A percentile compares a stretch with the other conserved stretches of the same genome.
phyloP scores from a whole-genome alignment of 2,113 vertebrate genomes.

The Clarias gariepinus region DNA sequence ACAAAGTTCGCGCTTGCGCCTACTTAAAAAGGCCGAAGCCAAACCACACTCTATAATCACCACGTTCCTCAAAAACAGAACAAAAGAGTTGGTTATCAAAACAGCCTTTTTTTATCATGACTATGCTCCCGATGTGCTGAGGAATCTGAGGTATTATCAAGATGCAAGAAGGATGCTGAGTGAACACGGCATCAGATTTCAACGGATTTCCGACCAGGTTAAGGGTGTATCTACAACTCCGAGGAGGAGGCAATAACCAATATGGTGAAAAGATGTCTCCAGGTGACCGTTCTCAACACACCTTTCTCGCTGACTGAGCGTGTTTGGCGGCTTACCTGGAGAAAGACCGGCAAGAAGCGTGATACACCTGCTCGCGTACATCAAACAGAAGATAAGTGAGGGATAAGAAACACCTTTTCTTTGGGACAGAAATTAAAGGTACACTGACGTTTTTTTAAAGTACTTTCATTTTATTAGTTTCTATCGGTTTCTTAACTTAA shows the following conservation, averaged over 20 bases:
- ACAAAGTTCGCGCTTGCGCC: no score
- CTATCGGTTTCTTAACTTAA: no score
- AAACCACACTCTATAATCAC: background rate
- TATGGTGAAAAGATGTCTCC: slow-evolving; percentile 1
- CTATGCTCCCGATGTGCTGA: background rate
- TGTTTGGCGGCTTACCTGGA: background rate
- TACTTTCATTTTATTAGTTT: no score
- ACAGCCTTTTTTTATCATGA: slow-evolving; percentile 5
- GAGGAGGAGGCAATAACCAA: background rate
- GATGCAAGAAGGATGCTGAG: background rate
- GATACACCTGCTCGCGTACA: no score
- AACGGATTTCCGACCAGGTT: background rate
- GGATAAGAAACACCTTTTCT: no score
- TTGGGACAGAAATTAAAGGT: no score
- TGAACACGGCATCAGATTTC: background rate
- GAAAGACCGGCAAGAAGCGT: background rate
- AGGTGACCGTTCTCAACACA: background rate
- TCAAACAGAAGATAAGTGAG: no score
- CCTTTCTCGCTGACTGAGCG: background rate
- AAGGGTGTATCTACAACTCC: background rate
- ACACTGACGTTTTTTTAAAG: no score
- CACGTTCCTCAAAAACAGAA: slow-evolving; percentile 6
- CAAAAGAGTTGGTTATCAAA: slow-evolving; percentile 5
- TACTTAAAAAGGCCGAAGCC: no score
- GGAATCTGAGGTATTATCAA: slow-evolving; percentile 3